These are phyloP conservation scores for Pantherophis alleghaniensis DNA, from an alignment of 2,797 vertebrate species.

Conservation along the genomic window DNA sequence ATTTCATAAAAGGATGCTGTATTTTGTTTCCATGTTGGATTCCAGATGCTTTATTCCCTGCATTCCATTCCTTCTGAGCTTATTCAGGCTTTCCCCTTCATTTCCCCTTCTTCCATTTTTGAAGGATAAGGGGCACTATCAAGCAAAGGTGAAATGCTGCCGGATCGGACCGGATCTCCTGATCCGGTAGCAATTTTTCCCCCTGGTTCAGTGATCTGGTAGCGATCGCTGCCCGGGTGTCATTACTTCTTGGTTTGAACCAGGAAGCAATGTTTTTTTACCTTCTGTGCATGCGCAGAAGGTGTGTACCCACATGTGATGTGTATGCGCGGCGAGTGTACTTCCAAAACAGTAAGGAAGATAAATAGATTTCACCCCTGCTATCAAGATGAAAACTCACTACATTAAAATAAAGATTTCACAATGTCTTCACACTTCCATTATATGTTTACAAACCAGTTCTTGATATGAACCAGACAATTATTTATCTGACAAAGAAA, in stretches of 20 bases:
- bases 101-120: not conserved
- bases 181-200: too few relatives aligned
- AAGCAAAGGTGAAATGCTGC: too few relatives aligned
- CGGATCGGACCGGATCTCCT: too few relatives aligned
- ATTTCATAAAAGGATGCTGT: not conserved
- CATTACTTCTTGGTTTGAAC: too few relatives aligned
- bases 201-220: too few relatives aligned
- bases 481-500: not conserved
- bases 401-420: not conserved
- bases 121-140: not conserved
- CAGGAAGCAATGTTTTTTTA: too few relatives aligned
- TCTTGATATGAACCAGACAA: not conserved
- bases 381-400: not conserved
- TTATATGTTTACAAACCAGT: not conserved
- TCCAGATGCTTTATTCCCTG: not conserved
- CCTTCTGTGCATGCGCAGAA: too few relatives aligned
- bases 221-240: too few relatives aligned
- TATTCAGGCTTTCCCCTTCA: not conserved
- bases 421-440: not conserved
- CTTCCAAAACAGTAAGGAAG: too few relatives aligned
- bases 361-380: too few relatives aligned
- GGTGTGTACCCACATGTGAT: too few relatives aligned
- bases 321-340: fast-evolving
- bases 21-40: not conserved
- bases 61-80: not conserved